phyloP scores from a whole-genome alignment of 2,113 vertebrate species.

The Semicossyphus pulcher region DNA sequence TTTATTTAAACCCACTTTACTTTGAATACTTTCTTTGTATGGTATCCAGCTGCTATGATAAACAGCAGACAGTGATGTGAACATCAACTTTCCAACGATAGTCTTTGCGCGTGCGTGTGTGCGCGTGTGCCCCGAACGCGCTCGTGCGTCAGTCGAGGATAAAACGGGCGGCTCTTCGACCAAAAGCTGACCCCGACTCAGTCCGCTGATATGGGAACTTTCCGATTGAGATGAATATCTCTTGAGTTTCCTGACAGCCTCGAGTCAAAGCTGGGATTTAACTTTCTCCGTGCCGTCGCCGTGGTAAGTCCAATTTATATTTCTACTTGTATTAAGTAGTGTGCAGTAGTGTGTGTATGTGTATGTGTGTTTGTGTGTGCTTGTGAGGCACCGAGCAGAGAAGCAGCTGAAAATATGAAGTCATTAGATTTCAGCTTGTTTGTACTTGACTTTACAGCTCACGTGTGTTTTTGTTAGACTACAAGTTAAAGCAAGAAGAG shows the following conservation, averaged over 20 bases:
- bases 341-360: too few species aligned
- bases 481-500: too few species aligned
- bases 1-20: conserved; percentile 28
- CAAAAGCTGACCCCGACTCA: conserved; percentile 4
- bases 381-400: too few species aligned
- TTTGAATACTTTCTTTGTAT: neutral
- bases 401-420: too few species aligned
- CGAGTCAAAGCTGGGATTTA: neutral
- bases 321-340: neutral
- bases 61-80: neutral
- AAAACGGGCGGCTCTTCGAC: conserved; percentile 15
- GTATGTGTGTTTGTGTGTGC: too few species aligned
- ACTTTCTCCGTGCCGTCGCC: neutral
- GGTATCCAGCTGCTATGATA: neutral
- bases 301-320: conserved; percentile 59
- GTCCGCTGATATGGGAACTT: conserved; percentile 21
- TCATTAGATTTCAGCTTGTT: too few species aligned
- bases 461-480: too few species aligned
- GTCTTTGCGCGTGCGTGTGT: neutral
- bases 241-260: conserved; percentile 31
- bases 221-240: conserved; percentile 50
- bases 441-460: too few species aligned
- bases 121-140: neutral
- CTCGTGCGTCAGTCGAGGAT: neutral
- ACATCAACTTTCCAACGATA: neutral